Conservation (phyloP, 2,113 vertebrate species). For the Poecilia latipinna region DNA sequence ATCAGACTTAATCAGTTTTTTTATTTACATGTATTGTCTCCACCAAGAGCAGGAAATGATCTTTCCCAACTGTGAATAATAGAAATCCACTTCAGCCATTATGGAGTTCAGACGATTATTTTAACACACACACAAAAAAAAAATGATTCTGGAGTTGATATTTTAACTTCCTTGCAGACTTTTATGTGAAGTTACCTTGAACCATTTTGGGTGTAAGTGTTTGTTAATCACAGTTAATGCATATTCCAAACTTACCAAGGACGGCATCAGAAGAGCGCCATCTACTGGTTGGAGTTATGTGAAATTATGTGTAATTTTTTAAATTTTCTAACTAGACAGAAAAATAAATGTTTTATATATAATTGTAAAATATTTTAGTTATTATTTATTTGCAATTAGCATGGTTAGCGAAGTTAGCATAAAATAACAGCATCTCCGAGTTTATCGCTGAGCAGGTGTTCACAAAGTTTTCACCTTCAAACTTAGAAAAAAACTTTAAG, state of each 20-base stretch:
- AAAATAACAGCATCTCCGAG: too few relatives aligned
- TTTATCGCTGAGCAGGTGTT: too few relatives aligned
- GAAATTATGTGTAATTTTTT: background rate
- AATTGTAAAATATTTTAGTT: too few relatives aligned
- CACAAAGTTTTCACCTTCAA: too few relatives aligned
- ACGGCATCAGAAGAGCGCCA: background rate
- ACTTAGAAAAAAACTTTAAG: too few relatives aligned
- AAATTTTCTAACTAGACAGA: background rate
- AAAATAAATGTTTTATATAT: too few relatives aligned
- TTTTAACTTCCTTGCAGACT: background rate
- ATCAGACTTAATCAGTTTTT: background rate
- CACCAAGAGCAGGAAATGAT: slow-evolving; percentile 11
- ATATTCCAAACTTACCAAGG: background rate
- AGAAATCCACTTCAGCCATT: too few relatives aligned
- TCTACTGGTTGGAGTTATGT: too few relatives aligned
- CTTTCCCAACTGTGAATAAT: too few relatives aligned
- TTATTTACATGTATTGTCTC: slow-evolving; percentile 17
- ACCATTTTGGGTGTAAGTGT: background rate
- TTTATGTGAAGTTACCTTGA: background rate
- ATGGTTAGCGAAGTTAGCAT: too few relatives aligned
- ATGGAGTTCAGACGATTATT: background rate
- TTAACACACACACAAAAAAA: too few relatives aligned
- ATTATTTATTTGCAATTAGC: too few relatives aligned
- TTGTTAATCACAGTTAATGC: background rate
- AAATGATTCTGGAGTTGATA: background rate